These are phyloP conservation scores for Rousettus madagascariensis DNA, from an alignment of 2,797 vertebrate species.

Conservation along the genomic window DNA sequence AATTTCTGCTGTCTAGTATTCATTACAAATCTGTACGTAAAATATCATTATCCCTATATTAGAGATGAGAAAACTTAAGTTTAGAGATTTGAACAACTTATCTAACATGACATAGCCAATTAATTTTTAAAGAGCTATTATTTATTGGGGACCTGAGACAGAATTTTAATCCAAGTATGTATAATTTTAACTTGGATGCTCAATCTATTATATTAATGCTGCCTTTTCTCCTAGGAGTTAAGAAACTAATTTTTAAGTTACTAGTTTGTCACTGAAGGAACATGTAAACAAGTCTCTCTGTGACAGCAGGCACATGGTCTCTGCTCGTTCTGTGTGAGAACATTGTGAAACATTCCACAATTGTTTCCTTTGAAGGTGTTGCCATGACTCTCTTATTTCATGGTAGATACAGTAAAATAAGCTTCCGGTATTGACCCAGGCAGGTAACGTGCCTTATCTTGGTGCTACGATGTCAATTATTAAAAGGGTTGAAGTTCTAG, in stretches of 20 bases:
- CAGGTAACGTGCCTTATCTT: neutral
- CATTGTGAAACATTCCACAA: neutral
- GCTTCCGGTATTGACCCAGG: neutral
- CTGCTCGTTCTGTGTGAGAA: neutral
- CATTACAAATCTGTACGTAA: neutral
- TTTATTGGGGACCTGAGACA: neutral
- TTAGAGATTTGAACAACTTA: neutral
- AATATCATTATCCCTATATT: neutral
- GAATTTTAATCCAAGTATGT: neutral
- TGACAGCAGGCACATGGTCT: neutral
- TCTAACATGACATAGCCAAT: neutral
- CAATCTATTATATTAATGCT: neutral
- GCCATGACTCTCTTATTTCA: slow-evolving; percentile 3
- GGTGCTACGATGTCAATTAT: neutral
- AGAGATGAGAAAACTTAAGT: neutral
- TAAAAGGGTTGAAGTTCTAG: neutral
- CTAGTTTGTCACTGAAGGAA: neutral
- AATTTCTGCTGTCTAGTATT: neutral
- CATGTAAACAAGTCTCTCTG: neutral
- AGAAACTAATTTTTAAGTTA: slow-evolving; percentile 7
- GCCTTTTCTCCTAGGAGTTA: neutral
- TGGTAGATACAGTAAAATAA: neutral
- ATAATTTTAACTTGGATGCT: neutral
- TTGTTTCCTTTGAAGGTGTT: neutral
- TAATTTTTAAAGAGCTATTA: neutral